Base-by-base conservation (phyloP, 1,140 invertebrate genomes). In the Drosophila obscura region DNA sequence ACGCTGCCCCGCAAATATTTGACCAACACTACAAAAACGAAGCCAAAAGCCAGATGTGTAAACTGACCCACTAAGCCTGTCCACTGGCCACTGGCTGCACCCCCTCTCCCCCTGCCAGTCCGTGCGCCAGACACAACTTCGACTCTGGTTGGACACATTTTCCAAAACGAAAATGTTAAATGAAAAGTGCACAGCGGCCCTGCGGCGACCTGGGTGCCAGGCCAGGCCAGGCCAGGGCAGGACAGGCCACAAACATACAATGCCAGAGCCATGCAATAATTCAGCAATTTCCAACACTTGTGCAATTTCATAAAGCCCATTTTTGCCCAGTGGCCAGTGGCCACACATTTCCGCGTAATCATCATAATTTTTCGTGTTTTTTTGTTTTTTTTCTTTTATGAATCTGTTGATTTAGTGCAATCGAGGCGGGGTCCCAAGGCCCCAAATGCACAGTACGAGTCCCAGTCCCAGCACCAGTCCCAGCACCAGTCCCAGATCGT, bases 281-380 rank as follows among this genome's bases (percentile, higher is more conserved):
- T 85, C 58, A 78, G 78, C 75, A 85, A 82, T 87, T 74, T 74
- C 66, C 63, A 75, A 65, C 66, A 66, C 80, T 87, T 85, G 83
- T 79, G 82, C 82, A 78, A 88, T 85, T 85, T 82, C 78, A 85
- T 82, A 88, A 85, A 82, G 43, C 50, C 19, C 19, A 79, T 74
- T 82, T 65, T 62, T 68, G 41, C 73, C 73, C 82, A 80, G 81
- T 84, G 80, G 80, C 82, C 78, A 81, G 66, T 87, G 81, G 82
- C 78, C 78, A 87, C 83, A 85, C 78, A 88, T 85, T 85, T 85
- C 82, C 82, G 82, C 79, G 66, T 85, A 85, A 85, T 85, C 82
- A 85, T 87, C 74, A 85, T 85, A 85, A 85, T 78, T 84, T 84
- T 81, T 87, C 63, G 48, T 73, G 66, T 68, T 80, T 77, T 84